Conservation (phyloP, 1,140 invertebrate genomes). For the Andricus grossulariae region DNA sequence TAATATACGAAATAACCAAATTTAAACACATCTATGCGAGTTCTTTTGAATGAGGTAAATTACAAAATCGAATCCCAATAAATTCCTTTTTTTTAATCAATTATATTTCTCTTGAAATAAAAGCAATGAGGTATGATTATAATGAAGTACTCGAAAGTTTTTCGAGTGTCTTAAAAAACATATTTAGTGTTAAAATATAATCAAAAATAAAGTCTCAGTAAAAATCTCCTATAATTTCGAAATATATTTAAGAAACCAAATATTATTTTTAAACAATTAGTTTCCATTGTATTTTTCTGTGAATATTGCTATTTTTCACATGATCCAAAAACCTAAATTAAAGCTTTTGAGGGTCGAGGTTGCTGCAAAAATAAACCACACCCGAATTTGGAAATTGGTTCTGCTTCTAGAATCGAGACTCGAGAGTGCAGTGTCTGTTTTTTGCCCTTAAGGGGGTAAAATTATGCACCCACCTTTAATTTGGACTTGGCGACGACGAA, state of each 20-base stretch:
- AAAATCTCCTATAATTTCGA: too few species aligned
- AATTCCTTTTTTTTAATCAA: background rate
- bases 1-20: conserved; percentile 19
- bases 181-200: too few species aligned
- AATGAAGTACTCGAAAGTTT: too few species aligned
- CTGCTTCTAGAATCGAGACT: background rate
- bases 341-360: background rate
- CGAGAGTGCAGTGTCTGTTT: background rate
- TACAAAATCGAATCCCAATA: too few species aligned
- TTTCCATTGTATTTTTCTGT: background rate
- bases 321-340: too few species aligned
- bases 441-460: background rate
- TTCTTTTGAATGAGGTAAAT: background rate
- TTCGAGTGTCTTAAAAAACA: too few species aligned
- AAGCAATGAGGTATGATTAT: too few species aligned
- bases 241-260: too few species aligned
- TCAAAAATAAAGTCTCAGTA: too few species aligned
- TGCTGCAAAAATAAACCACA: conserved; percentile 35
- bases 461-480: conserved; percentile 79
- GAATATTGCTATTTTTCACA: too few species aligned
- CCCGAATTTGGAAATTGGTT: conserved; percentile 28
- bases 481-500: conserved; percentile 84
- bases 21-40: background rate
- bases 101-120: background rate
- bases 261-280: background rate